Conservation (phyloP, 2,797 vertebrate species). For the Gouania willdenowi region DNA sequence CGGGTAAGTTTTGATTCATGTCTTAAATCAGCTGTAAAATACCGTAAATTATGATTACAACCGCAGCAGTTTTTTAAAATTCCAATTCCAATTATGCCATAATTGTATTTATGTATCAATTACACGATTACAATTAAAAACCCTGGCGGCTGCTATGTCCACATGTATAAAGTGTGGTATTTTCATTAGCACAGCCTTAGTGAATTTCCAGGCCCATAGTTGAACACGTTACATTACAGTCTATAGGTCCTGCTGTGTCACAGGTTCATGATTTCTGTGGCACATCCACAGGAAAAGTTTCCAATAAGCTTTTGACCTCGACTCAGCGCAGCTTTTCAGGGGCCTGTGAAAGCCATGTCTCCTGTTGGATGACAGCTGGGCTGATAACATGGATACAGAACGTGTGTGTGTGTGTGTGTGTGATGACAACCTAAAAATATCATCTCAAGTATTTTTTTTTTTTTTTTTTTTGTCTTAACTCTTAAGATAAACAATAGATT, state of each 20-base stretch:
- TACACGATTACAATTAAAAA: too few relatives aligned
- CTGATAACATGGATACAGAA: slow-evolving; percentile 4
- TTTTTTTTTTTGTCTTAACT: not conserved
- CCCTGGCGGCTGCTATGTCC: slow-evolving; percentile 4
- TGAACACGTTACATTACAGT: slow-evolving; percentile 2
- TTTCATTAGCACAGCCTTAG: slow-evolving; percentile 49
- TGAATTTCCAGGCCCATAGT: slow-evolving; percentile 39
- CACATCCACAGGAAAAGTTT: slow-evolving; percentile 50
- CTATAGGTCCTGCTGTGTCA: slow-evolving; percentile 5
- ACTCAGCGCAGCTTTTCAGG: slow-evolving; percentile 21
- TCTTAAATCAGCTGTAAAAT: too few relatives aligned
- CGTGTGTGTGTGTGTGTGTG: slow-evolving; percentile 1
- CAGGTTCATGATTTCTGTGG: slow-evolving; percentile 43
- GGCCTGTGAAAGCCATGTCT: slow-evolving; percentile 13
- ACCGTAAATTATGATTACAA: too few relatives aligned
- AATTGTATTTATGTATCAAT: too few relatives aligned
- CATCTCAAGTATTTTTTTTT: not conserved
- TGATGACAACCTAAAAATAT: not conserved
- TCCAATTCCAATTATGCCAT: too few relatives aligned
- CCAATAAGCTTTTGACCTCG: slow-evolving; percentile 44
- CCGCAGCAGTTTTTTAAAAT: too few relatives aligned
- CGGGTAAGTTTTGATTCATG: too few relatives aligned
- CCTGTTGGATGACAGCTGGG: slow-evolving; percentile 17
- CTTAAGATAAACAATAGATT: too few relatives aligned
- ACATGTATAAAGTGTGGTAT: slow-evolving; percentile 13